These are phyloP conservation scores for Peribatodes rhomboidaria DNA, from an alignment of 2,888 invertebrate species.

Conservation along the genomic window DNA sequence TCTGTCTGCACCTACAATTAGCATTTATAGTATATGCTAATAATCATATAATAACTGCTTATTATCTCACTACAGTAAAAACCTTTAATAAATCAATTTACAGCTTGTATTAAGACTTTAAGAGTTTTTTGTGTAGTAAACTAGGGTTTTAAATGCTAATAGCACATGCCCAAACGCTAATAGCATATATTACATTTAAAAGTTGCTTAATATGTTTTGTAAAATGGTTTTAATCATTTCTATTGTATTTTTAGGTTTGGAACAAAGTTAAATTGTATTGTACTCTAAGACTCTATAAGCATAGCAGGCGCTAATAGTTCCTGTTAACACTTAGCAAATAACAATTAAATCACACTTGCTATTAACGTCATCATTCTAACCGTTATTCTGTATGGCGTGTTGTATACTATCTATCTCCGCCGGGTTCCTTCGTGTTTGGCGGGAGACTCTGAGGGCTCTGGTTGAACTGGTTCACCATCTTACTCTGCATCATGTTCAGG, in stretches of 20 bases:
- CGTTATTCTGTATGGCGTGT: background rate
- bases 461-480: conserved; percentile 79
- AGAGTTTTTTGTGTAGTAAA: no score
- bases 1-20: background rate
- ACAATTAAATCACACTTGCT: no score
- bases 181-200: background rate
- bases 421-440: conserved; percentile 65
- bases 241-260: no score
- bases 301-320: no score
- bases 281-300: no score
- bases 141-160: no score
- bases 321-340: background rate
- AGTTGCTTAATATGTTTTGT: no score
- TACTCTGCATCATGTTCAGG: conserved; percentile 84
- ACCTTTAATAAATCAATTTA: background rate
- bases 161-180: background rate
- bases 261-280: no score
- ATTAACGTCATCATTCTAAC: background rate
- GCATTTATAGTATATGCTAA: background rate
- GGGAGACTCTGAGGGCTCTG: conserved; percentile 76
- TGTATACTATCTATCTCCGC: conserved; percentile 74
- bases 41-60: background rate
- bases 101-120: background rate
- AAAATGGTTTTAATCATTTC: no score
- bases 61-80: background rate